Evolutionary conservation across 1,140 invertebrate genomes (phyloP), one percentile per base, ranked within the genome.

Genomic region (Nautilus pompilius): DNA sequence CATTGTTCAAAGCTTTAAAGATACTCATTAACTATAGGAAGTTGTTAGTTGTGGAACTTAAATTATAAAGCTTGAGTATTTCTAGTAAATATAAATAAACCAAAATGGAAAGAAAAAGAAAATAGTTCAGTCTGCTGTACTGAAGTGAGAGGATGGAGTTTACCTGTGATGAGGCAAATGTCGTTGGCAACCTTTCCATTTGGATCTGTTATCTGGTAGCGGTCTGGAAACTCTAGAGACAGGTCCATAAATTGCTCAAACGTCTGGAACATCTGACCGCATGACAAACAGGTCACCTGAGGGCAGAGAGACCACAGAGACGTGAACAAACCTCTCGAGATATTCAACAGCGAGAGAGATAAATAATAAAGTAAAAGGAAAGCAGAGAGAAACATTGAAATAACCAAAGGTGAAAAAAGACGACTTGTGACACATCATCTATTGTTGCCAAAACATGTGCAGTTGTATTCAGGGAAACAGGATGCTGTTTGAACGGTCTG

Each of bases 221-320:
- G 58, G n/a, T 73, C 46, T 10, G 79, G 79, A 62, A 81, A 81
- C 56, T 81, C 79, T 29, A 81, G 62, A 3, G 79, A 81, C 20
- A 81, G 58, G 64, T 81, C 79, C 62, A 78, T 63, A 56, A 75
- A 81, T 10, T 74, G 68, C 66, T 81, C 79, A 51, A 67, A 63
- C 10, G 67, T 72, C 36, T 71, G 55, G 17, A 73, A 75, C 13
- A 69, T 51, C 48, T 79, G 70, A 5, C 46, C 66, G 65, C 79
- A 81, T 2, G 62, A 41, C 28, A 70, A 55, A 59, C 79, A 81
- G 34, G 62, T 74, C 8, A 81, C 75, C 79, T 80, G 58, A 28
- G 22, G 57, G 55, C 28, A 24, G 24, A 0, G 48, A 45, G 36
- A 41, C 13, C 1, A 0, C 13, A 15, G n/a, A 41, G 13, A 15